phyloP scores from a whole-genome alignment of 2,113 vertebrate species.

The Pristiophorus japonicus region DNA sequence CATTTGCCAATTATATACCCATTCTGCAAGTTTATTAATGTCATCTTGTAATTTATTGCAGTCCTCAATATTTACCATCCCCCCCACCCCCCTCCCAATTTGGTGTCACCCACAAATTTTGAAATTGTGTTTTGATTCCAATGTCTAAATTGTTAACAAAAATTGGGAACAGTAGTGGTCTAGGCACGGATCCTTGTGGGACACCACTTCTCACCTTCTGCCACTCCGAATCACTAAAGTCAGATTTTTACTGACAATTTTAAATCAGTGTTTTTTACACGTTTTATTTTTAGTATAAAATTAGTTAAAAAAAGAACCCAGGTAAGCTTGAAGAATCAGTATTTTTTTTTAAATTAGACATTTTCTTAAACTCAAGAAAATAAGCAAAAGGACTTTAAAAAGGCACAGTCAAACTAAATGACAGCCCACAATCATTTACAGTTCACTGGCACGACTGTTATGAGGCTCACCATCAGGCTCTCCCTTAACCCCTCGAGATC shows the following conservation, averaged over 20 bases:
- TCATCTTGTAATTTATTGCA: background rate
- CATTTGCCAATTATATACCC: background rate
- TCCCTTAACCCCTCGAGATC: background rate
- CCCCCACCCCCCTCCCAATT: too few species aligned
- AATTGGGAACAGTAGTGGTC: too few species aligned
- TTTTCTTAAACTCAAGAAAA: background rate
- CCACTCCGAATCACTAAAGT: background rate
- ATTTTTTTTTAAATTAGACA: background rate
- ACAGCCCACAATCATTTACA: too few species aligned
- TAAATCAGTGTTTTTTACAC: background rate
- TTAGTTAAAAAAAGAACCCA: background rate
- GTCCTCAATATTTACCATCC: background rate
- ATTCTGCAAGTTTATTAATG: background rate
- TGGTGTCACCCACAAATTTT: background rate
- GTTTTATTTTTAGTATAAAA: background rate
- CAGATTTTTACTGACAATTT: background rate
- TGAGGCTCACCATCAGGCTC: background rate
- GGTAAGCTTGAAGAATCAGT: background rate
- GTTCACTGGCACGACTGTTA: background rate
- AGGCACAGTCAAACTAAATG: too few species aligned
- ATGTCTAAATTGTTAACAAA: too few species aligned
- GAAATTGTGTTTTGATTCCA: too few species aligned
- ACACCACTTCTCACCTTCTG: too few species aligned
- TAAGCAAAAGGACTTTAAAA: too few species aligned
- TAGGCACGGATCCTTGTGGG: too few species aligned